A percentile compares a stretch with the other conserved stretches of the same genome.
phyloP scores from a whole-genome alignment of 2,797 vertebrate species.

The Myotis findleyi region DNA sequence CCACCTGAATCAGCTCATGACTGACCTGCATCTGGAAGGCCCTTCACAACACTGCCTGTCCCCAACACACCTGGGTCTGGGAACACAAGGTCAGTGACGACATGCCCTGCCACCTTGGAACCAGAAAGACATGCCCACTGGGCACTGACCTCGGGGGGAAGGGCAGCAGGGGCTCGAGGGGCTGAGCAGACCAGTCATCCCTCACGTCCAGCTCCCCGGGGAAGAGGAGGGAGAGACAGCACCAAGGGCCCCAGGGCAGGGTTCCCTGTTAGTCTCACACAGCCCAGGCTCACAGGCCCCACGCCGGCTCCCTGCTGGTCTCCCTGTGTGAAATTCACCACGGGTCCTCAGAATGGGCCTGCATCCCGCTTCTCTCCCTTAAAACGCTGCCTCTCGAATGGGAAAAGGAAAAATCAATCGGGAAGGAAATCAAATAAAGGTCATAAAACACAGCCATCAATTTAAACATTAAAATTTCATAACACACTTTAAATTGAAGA shows the following conservation, averaged over 20 bases:
- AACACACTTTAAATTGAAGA: conserved; percentile 72
- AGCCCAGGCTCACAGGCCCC: background rate
- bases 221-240: background rate
- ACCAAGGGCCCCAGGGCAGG: background rate
- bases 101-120: background rate
- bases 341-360: conserved; percentile 48
- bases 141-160: background rate
- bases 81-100: background rate
- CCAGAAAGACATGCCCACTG: background rate
- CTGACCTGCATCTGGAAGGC: rapidly evolving
- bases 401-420: conserved; percentile 68
- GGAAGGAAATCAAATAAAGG: conserved; percentile 79
- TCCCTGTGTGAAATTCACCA: conserved; percentile 3
- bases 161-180: background rate
- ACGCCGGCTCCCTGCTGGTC: background rate
- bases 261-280: background rate
- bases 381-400: background rate
- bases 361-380: conserved; percentile 57
- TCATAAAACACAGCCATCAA: conserved; percentile 71
- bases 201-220: background rate
- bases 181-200: background rate
- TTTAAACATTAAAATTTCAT: conserved; percentile 77
- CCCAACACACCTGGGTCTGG: background rate
- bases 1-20: background rate
- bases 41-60: background rate